These are phyloP conservation scores for Callimorpha dominula DNA, from an alignment of 2,888 invertebrate genomes.

Conservation along the genomic window DNA sequence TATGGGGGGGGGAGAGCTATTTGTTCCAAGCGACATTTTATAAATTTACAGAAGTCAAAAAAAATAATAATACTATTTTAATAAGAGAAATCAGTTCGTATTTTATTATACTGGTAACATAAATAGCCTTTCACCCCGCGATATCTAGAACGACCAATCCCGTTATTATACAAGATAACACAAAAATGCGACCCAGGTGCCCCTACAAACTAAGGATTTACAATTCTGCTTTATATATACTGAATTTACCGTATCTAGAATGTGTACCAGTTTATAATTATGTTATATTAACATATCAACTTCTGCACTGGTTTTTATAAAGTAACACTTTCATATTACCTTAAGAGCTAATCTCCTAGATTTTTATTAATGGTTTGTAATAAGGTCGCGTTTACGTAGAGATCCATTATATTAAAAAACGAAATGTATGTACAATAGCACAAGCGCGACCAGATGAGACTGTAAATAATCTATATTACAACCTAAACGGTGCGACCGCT, in stretches of 20 bases:
- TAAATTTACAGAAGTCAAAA: not conserved
- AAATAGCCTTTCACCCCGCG: too few species aligned
- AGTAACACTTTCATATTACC: not conserved
- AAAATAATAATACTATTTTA: too few species aligned
- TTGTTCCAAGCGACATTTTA: not conserved
- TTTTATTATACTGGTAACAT: too few species aligned
- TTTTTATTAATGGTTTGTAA: not conserved
- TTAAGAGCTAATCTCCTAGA: not conserved
- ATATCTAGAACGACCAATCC: not conserved
- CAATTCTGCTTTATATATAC: too few species aligned
- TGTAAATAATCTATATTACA: constrained; percentile 40
- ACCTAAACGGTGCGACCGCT: constrained; percentile 12
- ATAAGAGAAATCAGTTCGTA: too few species aligned
- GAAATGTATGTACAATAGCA: not conserved
- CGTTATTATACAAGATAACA: not conserved
- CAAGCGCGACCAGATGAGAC: constrained; percentile 3
- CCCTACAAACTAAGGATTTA: too few species aligned
- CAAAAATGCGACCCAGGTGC: too few species aligned
- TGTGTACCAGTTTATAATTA: not conserved
- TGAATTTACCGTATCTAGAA: not conserved
- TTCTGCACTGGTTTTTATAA: not conserved
- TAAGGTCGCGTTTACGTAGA: not conserved
- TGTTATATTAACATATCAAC: constrained; percentile 12
- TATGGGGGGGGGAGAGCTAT: too few species aligned
- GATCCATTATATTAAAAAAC: not conserved